Evolutionary conservation across 1,140 invertebrate genomes (phyloP).

Genomic region (Aphelinus atriplicis): DNA sequence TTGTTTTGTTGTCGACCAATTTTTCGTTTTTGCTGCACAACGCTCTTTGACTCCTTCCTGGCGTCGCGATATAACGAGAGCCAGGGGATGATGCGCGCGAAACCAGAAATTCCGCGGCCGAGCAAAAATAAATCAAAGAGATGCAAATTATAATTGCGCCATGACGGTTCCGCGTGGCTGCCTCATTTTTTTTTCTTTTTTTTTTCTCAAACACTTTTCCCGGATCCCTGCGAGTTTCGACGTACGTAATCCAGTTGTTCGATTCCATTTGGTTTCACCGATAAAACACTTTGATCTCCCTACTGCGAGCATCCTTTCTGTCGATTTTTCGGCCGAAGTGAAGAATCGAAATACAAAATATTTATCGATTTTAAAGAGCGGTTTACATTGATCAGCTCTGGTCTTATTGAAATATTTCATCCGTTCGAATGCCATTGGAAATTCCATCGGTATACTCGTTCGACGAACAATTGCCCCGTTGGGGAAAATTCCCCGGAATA

Average conservation of each 20-base stretch:
- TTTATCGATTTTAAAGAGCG: too few relatives aligned
- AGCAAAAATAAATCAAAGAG: slow-evolving; percentile 12
- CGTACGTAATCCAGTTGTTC: not conserved
- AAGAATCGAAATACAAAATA: too few relatives aligned
- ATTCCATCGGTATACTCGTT: too few relatives aligned
- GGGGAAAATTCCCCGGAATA: too few relatives aligned
- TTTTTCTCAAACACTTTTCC: not conserved
- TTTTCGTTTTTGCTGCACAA: too few relatives aligned
- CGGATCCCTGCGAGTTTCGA: not conserved
- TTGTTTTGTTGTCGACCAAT: too few relatives aligned
- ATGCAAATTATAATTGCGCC: slow-evolving; percentile 12
- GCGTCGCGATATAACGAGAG: slow-evolving; percentile 2
- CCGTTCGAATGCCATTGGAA: too few relatives aligned
- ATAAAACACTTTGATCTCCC: not conserved
- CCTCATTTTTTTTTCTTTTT: not conserved
- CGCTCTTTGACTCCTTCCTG: not conserved
- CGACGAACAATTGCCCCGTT: too few relatives aligned
- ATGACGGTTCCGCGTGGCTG: not conserved
- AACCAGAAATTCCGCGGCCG: too few relatives aligned
- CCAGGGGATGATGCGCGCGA: not conserved
- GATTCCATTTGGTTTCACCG: not conserved
- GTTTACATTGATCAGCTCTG: too few relatives aligned
- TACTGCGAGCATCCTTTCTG: not conserved
- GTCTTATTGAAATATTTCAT: too few relatives aligned
- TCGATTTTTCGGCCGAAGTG: too few relatives aligned